Evolutionary conservation across 2,888 invertebrate genomes (phyloP), one percentile per base, ranked within the genome.

Genomic region (Desoria tigrina): DNA sequence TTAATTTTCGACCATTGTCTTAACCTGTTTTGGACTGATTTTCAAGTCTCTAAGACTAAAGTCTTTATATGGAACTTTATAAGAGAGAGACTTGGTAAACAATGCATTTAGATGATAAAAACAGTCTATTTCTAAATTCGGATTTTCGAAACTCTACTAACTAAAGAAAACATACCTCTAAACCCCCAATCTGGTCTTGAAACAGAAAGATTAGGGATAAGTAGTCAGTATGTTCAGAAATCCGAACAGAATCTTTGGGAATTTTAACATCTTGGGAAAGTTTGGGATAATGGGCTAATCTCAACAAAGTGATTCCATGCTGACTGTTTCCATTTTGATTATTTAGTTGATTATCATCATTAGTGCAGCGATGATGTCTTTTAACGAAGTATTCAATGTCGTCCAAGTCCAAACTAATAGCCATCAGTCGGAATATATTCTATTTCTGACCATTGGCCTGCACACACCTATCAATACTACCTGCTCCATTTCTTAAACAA

Each of bases 141-240:
- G n/a, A n/a, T n/a, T n/a, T n/a, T n/a, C n/a, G n/a, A n/a, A n/a
- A n/a, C n/a, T n/a, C n/a, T n/a, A n/a, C n/a, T n/a, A 39, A 9
- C 16, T 39, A 39, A 11, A 16, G 16, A 39, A 11, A 39, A 39
- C 21, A 4, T 42, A 66, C 65, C 51, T 68, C 64, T 2, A 68
- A 51, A 2, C 68, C 68, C 9, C 68, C 68, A 1, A 37, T 18
- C 11, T 54, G 32, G 27, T 68, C 68, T 26, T 68, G 68, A 7
- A 69, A 63, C 16, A 66, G 21, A 4, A 63, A 32, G 11, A 68
- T 68, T 1, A 71, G 11, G n/a, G 66, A 57, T 0, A 42, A 56
- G 18, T 63, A 66, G 24, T 71, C 71, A 1, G 71, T 58, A 27
- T 71, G 71, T 21, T 66, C 71, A 14, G 42, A 61, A 37, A 57